A percentile compares a stretch with the other conserved stretches of the same genome.
Evolutionary conservation across 2,888 invertebrate genomes (phyloP).

Genomic region (Lapara coniferarum): DNA sequence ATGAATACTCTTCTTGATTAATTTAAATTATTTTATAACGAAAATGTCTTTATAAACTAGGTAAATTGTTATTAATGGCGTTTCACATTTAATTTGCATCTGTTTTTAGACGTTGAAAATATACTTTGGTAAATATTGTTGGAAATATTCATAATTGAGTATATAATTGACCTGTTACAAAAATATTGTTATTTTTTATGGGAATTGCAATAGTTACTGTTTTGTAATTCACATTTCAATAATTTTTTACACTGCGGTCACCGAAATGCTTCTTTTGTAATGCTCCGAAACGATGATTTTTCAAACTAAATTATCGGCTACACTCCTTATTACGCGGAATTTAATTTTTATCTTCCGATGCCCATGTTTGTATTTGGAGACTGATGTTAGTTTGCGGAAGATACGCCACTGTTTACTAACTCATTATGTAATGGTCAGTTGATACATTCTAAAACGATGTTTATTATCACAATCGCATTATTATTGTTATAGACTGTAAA

Average conservation of each 20-base stretch:
- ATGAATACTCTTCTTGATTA: slow-evolving; percentile 20
- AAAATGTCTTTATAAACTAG: not conserved
- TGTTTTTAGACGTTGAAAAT: not conserved
- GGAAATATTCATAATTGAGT: not conserved
- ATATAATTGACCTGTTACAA: slow-evolving; percentile 8
- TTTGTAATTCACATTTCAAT: not conserved
- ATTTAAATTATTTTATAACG: not conserved
- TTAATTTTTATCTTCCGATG: not conserved
- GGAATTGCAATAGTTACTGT: not conserved
- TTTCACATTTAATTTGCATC: not conserved
- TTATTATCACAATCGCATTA: not conserved
- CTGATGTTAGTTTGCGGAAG: slow-evolving; percentile 8
- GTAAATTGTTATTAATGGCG: not conserved
- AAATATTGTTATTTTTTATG: not conserved
- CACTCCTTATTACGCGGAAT: not conserved
- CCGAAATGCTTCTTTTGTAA: not conserved
- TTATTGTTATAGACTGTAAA: not conserved
- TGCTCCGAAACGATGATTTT: not conserved
- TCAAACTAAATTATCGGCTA: no score
- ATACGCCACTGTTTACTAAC: slow-evolving; percentile 1
- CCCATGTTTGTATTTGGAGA: not conserved
- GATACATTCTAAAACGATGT: not conserved
- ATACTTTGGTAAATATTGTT: not conserved
- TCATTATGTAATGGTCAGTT: slow-evolving; percentile 18
- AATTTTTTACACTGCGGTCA: not conserved